A percentile compares a stretch with the other conserved stretches of the same genome.
phyloP scores from a whole-genome alignment of 2,797 vertebrate genomes.

The Psittacula derbiana region DNA sequence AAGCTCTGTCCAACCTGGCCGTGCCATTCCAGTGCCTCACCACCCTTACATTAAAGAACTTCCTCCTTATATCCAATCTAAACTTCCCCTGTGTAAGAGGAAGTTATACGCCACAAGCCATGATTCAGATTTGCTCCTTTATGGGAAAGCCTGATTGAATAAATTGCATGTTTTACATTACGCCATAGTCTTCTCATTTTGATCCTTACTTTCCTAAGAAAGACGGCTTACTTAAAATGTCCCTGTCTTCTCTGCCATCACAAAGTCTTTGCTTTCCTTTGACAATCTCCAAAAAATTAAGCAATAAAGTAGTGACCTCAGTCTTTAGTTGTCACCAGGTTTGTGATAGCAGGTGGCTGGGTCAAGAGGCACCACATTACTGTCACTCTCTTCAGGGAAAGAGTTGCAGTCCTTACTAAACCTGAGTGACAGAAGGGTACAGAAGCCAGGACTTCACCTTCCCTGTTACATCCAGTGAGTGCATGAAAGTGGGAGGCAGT shows the following conservation, averaged over 20 bases:
- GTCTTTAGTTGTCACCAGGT: not conserved
- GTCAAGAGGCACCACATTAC: not conserved
- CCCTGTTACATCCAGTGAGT: not conserved
- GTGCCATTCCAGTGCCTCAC: no score
- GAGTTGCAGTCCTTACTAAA: not conserved
- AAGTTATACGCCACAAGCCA: not conserved
- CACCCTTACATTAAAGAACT: no score
- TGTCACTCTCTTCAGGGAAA: not conserved
- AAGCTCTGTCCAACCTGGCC: no score
- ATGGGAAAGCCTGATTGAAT: not conserved
- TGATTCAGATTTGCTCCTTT: conserved; percentile 26
- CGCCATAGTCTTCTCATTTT: not conserved
- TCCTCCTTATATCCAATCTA: no score
- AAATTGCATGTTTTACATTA: not conserved
- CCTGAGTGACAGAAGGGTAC: not conserved
- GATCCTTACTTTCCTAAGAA: not conserved
- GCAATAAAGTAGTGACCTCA: not conserved
- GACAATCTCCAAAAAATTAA: not conserved
- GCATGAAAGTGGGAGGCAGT: accelerated
- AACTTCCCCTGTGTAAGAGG: no score
- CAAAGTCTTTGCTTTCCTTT: not conserved
- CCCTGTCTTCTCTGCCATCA: not conserved
- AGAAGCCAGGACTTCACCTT: not conserved
- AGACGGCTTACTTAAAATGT: not conserved
- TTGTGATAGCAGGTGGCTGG: not conserved